Base-by-base conservation (phyloP, 2,888 invertebrate genomes). In the Amiota mariae region DNA sequence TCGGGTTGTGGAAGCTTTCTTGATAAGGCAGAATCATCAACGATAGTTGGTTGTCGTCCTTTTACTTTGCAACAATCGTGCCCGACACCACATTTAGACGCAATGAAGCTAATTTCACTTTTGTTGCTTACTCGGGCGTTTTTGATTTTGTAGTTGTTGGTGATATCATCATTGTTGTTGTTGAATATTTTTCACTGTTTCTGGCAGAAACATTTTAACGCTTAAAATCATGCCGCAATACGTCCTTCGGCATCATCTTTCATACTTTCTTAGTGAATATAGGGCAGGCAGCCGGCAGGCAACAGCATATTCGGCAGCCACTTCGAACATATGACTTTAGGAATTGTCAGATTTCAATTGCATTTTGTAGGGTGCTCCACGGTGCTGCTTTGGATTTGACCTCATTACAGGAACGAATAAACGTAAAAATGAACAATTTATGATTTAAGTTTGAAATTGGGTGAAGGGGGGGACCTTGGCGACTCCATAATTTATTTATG, bases 101-200 rank as follows among this genome's bases (percentile, higher is more conserved):
- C 81, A 86, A 84, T 82, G 85, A 84, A 82, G 85, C 86, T 79
- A 84, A 85, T 84, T 72, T 83, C 75, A 75, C 75, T 76, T 75
- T 72, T 78, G 78, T 75, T 72, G 72, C 72, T 36, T 36, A 6
- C 36, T 36, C 36, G 6, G 36, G 36, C 36, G 36, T 36, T 36
- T n/a, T 54, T 54, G 54, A 12, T 59, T 18, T 18, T 20, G 59
- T 12, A 12, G 59, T 59, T 59, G 54, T 54, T 54, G 54, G 12
- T 54, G 54, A n/a, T 54, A 12, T 24, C 64, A 70, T 70, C 72
- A 47, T 67, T 10, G 47, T n/a, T n/a, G 67, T 49, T 46, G 46
- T 24, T 15, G 2, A 46, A 13, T 24, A 48, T 59, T 48, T 51
- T 51, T 70, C 67, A 59, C 54, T 54, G 8, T 9, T 13, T n/a